Percentiles rank a stretch among this genome's conserved stretches.
phyloP scores from a whole-genome alignment of 2,888 invertebrate genomes.

The Papilio demoleus region DNA sequence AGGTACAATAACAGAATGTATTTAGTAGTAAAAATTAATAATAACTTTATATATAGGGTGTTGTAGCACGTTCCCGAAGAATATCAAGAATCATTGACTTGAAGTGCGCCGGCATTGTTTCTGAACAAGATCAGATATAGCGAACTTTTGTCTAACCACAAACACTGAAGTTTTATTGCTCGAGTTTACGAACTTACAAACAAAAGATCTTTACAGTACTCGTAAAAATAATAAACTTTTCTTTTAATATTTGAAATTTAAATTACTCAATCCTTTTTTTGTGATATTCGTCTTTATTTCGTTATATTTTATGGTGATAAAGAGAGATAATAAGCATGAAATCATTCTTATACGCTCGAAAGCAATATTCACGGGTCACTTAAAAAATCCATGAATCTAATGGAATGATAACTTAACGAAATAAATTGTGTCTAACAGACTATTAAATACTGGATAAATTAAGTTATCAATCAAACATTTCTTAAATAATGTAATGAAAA shows the following conservation, averaged over 20 bases:
- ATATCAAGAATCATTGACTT: slow-evolving; percentile 30
- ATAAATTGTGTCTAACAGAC: no score
- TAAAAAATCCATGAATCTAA: no score
- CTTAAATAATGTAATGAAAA: no score
- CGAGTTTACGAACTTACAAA: slow-evolving; percentile 30
- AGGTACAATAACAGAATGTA: not conserved
- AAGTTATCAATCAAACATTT: no score
- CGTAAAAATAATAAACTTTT: slow-evolving; percentile 10
- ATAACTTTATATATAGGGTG: slow-evolving; percentile 6
- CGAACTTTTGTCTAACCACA: slow-evolving; percentile 33
- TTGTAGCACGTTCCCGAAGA: slow-evolving; percentile 1
- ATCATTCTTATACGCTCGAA: not conserved
- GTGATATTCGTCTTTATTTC: not conserved
- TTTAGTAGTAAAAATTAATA: not conserved
- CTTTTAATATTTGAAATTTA: slow-evolving; percentile 3
- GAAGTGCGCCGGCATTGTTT: slow-evolving; percentile 36
- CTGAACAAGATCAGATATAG: slow-evolving; percentile 37
- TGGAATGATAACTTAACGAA: no score
- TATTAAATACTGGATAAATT: no score
- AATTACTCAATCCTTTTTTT: not conserved
- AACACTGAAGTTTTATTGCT: slow-evolving; percentile 38
- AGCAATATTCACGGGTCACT: no score
- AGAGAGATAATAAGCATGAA: not conserved
- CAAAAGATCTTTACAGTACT: slow-evolving; percentile 28
- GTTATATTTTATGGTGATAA: not conserved